Conservation (phyloP, 2,113 vertebrate genomes). For the Alouatta palliata region DNA sequence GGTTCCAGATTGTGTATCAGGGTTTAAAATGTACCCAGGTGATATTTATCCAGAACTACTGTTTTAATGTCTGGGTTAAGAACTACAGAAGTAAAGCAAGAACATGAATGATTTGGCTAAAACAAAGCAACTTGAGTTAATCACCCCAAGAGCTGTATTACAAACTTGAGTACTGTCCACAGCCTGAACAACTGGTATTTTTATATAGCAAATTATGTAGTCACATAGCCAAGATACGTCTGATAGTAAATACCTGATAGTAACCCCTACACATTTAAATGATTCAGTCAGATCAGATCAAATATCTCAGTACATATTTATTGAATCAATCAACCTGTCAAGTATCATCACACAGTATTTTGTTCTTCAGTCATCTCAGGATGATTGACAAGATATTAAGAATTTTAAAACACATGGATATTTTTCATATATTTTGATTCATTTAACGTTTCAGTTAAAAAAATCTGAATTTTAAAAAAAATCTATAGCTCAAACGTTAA, state of each 20-base stretch:
- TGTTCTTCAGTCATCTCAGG: neutral
- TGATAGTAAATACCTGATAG: neutral
- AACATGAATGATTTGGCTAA: neutral
- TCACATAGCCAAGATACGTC: neutral
- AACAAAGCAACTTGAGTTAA: neutral
- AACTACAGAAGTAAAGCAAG: neutral
- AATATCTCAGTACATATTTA: neutral
- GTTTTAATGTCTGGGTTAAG: neutral
- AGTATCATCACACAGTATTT: neutral
- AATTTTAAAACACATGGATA: neutral
- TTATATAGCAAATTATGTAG: neutral
- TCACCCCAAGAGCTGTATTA: neutral
- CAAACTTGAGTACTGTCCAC: neutral
- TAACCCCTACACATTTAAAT: neutral
- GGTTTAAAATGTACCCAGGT: neutral
- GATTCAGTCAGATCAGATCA: neutral
- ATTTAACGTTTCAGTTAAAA: neutral
- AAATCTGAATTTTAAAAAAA: neutral
- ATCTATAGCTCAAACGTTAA: neutral
- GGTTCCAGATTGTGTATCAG: neutral
- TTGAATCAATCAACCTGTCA: neutral
- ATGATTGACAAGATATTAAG: neutral
- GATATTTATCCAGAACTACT: neutral
- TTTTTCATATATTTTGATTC: neutral
- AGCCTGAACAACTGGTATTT: neutral